Percentiles rank a stretch among this genome's conserved stretches.
phyloP scores from a whole-genome alignment of 2,113 vertebrate genomes.

The Galemys pyrenaicus region DNA sequence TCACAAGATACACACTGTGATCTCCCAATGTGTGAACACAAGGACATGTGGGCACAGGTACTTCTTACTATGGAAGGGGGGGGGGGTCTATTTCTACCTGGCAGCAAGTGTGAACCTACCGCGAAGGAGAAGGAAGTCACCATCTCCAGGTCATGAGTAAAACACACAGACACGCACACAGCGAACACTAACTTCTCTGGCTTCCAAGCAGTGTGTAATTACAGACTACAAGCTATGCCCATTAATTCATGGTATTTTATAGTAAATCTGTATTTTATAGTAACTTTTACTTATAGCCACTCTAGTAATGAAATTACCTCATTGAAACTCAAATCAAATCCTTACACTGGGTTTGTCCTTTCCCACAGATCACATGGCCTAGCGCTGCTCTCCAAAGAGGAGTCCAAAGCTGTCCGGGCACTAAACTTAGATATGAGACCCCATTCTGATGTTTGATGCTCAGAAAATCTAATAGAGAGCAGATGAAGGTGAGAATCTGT shows the following conservation, averaged over 20 bases:
- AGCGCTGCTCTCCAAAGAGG: neutral
- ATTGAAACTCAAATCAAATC: neutral
- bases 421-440: neutral
- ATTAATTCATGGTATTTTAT: neutral
- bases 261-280: neutral
- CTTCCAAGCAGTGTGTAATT: no score
- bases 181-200: neutral
- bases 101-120: neutral
- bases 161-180: neutral
- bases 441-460: neutral
- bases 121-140: neutral
- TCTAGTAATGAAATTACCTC: neutral
- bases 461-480: neutral
- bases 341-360: neutral
- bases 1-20: neutral
- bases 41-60: fast-evolving
- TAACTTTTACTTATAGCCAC: neutral
- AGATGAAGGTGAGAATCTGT: neutral
- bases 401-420: neutral
- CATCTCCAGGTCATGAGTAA: neutral
- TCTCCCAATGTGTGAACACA: neutral
- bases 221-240: neutral
- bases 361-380: neutral
- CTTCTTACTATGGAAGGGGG: no score
- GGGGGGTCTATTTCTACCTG: neutral